Percentiles rank a stretch among this genome's conserved stretches.
Evolutionary conservation across 2,888 invertebrate genomes (phyloP).

Genomic region (Melanostoma mellinum): DNA sequence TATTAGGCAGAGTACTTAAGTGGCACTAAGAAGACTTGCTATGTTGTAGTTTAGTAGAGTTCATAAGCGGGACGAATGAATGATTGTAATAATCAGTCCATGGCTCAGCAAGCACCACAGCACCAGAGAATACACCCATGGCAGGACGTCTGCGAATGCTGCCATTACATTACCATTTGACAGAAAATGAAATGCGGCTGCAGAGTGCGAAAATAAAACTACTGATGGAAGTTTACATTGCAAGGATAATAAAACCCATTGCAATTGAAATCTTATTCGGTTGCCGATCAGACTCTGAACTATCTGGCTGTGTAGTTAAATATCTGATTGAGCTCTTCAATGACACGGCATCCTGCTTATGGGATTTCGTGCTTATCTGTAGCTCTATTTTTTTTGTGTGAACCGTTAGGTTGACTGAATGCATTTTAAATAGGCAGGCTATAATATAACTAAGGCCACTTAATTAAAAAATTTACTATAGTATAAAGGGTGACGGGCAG

Average conservation of each 20-base stretch:
- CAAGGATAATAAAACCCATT: constrained; percentile 26
- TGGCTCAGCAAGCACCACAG: constrained; percentile 1
- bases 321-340: no score
- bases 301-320: no score
- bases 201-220: constrained; percentile 58
- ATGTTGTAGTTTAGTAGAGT: constrained; percentile 22
- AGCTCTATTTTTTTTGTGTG: no score
- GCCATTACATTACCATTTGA: constrained; percentile 53
- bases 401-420: no score
- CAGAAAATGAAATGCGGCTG: constrained; percentile 22
- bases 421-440: no score
- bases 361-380: no score
- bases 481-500: no score
- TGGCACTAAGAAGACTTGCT: constrained; percentile 50
- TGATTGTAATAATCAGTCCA: constrained; percentile 34
- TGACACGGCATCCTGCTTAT: no score
- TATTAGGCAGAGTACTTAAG: constrained; percentile 67
- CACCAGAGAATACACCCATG: neutral
- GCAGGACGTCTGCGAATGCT: constrained; percentile 33
- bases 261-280: constrained; percentile 28
- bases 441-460: no score
- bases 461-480: no score
- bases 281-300: neutral
- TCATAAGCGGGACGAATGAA: constrained; percentile 49
- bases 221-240: constrained; percentile 29